Evolutionary conservation across 2,797 vertebrate genomes (phyloP).

Genomic region (Lagodon rhomboides): DNA sequence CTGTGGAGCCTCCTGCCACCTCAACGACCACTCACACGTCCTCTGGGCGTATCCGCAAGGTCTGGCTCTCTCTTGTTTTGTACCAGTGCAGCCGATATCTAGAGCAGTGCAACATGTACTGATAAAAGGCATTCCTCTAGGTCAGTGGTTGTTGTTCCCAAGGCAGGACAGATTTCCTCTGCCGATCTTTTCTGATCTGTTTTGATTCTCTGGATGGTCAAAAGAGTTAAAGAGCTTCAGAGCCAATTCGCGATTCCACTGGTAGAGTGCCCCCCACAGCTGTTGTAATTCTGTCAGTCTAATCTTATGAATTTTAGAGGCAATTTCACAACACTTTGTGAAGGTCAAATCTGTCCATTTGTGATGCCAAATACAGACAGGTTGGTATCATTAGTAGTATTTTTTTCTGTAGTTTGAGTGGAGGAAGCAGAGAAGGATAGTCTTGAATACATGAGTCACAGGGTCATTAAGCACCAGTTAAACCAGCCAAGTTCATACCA

Average conservation of each 20-base stretch:
- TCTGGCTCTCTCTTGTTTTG: conserved; percentile 57
- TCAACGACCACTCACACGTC: conserved; percentile 83
- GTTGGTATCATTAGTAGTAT: neutral
- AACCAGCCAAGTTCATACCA: neutral
- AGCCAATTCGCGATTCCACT: neutral
- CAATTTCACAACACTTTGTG: neutral
- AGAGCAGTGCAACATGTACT: neutral
- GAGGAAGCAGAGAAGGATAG: neutral
- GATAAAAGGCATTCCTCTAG: neutral
- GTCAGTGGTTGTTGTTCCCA: neutral
- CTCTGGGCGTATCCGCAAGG: conserved; percentile 90
- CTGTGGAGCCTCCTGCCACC: conserved; percentile 90
- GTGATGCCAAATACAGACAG: neutral
- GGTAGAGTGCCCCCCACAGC: neutral
- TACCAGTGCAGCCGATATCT: neutral
- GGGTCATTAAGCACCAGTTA: neutral
- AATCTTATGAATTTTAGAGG: neutral
- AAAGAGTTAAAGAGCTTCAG: too few species aligned
- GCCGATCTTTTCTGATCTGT: neutral
- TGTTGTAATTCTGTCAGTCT: neutral
- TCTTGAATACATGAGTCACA: neutral
- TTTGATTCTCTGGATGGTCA: neutral
- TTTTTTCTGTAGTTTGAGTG: neutral
- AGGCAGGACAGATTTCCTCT: neutral
- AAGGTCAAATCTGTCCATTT: neutral